These are phyloP conservation scores for Achroia grisella DNA, from an alignment of 1,140 invertebrate genomes.

Conservation along the genomic window DNA sequence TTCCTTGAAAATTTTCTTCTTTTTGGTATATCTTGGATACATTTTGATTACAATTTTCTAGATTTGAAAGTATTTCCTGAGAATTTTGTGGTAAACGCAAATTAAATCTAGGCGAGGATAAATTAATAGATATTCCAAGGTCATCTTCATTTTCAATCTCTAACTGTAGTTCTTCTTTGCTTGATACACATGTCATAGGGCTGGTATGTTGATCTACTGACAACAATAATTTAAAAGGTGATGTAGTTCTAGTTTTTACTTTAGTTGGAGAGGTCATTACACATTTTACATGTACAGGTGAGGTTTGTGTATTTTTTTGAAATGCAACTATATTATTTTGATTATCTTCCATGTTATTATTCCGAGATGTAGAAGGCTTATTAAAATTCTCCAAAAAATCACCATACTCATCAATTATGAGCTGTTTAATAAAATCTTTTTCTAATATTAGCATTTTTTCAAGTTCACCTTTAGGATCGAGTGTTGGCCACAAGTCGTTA, in stretches of 20 bases:
- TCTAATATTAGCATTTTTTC: constrained; percentile 52
- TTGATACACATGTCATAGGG: constrained; percentile 28
- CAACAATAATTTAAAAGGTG: constrained; percentile 40
- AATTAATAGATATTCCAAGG: constrained; percentile 51
- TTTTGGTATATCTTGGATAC: constrained; percentile 7
- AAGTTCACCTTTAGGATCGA: constrained; percentile 40
- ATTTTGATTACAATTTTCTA: constrained; percentile 14
- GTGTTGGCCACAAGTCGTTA: constrained; percentile 48
- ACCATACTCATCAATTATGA: constrained; percentile 58
- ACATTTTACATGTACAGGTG: constrained; percentile 58
- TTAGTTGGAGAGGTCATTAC: constrained; percentile 61
- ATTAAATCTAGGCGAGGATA: constrained; percentile 64
- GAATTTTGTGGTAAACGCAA: constrained; percentile 50
- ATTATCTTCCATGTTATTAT: constrained; percentile 10
- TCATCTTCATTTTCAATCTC: constrained; percentile 30
- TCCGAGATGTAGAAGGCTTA: constrained; percentile 54
- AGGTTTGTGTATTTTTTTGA: constrained; percentile 64
- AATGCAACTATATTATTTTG: constrained; percentile 34
- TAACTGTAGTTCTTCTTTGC: constrained; percentile 26
- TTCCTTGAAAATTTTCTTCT: constrained; percentile 4
- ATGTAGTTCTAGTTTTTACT: constrained; percentile 57
- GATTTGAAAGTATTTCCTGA: constrained; percentile 38
- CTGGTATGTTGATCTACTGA: constrained; percentile 57
- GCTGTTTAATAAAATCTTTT: constrained; percentile 62
- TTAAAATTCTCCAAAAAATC: constrained; percentile 43